Conservation (phyloP, 2,113 vertebrate genomes). For the Cyprinodon tularosa region DNA sequence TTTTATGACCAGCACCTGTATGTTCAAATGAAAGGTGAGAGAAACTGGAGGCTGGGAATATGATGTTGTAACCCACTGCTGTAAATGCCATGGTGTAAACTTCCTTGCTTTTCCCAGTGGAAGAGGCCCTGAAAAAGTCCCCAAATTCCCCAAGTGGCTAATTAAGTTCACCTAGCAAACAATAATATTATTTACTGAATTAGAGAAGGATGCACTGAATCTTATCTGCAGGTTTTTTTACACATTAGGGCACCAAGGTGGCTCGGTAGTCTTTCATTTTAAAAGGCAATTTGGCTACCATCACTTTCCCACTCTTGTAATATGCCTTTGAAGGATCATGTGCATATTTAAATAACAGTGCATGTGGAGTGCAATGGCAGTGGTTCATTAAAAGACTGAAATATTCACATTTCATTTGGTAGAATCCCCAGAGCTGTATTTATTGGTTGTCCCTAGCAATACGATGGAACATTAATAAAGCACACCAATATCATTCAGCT, state of each 20-base stretch:
- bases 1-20: too few species aligned
- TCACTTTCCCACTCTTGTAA: conserved; percentile 61
- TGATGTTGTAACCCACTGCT: conserved; percentile 47
- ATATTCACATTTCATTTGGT: conserved; percentile 72
- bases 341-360: conserved; percentile 65
- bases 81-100: conserved; percentile 54
- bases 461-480: conserved; percentile 72
- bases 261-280: conserved; percentile 50
- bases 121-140: conserved; percentile 34
- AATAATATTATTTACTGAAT: conserved; percentile 49
- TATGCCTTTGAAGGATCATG: conserved; percentile 63
- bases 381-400: conserved; percentile 77
- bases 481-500: conserved; percentile 70
- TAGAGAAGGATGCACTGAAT: conserved; percentile 57
- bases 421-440: conserved; percentile 66
- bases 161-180: conserved; percentile 55
- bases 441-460: conserved; percentile 75
- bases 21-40: conserved; percentile 68
- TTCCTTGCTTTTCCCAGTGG: conserved; percentile 38
- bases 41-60: conserved; percentile 37
- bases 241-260: conserved; percentile 42
- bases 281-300: conserved; percentile 61
- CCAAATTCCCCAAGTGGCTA: conserved; percentile 52
- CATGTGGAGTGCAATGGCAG: conserved; percentile 51
- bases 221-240: conserved; percentile 60